Percentiles rank a stretch among this genome's conserved stretches.
Evolutionary conservation across 2,797 vertebrate species (phyloP).

Genomic region (Poeciliopsis turneri): DNA sequence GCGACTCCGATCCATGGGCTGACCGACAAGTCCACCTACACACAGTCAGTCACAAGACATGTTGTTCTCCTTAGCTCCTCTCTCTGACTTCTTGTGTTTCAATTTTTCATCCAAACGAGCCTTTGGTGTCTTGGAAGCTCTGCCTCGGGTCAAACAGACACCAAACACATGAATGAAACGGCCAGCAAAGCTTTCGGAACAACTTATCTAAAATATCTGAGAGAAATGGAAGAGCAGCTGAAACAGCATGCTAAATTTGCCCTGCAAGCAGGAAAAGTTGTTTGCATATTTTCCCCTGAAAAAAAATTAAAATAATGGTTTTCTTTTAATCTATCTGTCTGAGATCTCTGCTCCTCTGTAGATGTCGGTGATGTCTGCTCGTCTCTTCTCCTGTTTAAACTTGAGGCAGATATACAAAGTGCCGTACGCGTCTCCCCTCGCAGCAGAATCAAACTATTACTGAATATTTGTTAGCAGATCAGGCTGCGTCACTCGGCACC

Average conservation of each 20-base stretch:
- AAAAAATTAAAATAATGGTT: background rate
- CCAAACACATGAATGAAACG: background rate
- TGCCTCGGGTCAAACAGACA: background rate
- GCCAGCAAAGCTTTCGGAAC: background rate
- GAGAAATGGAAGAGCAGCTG: background rate
- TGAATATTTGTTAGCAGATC: background rate
- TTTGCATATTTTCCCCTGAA: conserved; percentile 50
- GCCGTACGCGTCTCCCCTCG: background rate
- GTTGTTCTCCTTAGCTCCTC: conserved; percentile 20
- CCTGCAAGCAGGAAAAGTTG: conserved; percentile 2
- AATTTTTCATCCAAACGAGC: background rate
- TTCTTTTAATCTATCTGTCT: conserved; percentile 39
- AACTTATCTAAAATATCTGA: background rate
- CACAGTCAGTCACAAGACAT: conserved; percentile 56
- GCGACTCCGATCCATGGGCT: conserved; percentile 40
- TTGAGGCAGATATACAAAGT: background rate
- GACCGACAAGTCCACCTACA: conserved; percentile 64
- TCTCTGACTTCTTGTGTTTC: conserved; percentile 12
- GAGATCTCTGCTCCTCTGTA: conserved; percentile 9
- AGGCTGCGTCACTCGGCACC: conserved; percentile 24
- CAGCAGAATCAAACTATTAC: background rate
- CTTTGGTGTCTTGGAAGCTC: background rate
- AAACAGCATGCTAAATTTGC: background rate
- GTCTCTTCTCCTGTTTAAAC: background rate
- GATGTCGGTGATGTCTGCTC: conserved; percentile 25